Evolutionary conservation across 1,140 invertebrate genomes (phyloP).

Genomic region (Ceratosolen fusciceps): DNA sequence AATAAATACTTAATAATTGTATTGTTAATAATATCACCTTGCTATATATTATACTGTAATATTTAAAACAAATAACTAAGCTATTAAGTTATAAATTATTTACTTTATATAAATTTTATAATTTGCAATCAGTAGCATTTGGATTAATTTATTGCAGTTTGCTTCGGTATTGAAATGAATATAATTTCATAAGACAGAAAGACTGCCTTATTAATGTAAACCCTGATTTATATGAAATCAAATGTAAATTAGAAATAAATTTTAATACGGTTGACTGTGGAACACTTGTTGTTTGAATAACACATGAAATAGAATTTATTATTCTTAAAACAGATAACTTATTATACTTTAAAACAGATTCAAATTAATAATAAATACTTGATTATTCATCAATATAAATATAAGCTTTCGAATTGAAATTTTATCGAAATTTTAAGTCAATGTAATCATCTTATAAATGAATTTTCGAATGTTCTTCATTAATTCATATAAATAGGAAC

Average conservation of each 20-base stretch:
- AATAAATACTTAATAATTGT: not conserved
- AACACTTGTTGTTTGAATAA: conserved; percentile 55
- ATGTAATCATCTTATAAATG: not conserved
- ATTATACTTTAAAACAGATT: conserved; percentile 19
- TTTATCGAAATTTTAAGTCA: not conserved
- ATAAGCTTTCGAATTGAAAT: conserved; percentile 14
- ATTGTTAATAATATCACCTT: not conserved
- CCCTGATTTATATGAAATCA: not conserved
- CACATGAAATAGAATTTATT: conserved; percentile 48
- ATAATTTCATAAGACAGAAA: not conserved
- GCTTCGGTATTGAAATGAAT: not conserved
- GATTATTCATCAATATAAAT: conserved; percentile 15
- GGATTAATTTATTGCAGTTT: not conserved
- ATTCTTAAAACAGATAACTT: conserved; percentile 27
- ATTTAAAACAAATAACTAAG: not conserved
- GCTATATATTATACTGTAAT: too few relatives aligned
- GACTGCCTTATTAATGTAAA: not conserved
- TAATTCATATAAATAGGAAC: conserved; percentile 20
- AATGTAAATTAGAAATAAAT: not conserved
- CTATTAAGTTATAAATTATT: not conserved
- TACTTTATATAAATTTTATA: not conserved
- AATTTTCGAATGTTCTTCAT: conserved; percentile 16
- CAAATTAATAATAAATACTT: conserved; percentile 26
- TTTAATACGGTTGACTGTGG: conserved; percentile 47
- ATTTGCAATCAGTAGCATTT: not conserved